Evolutionary conservation across 1,140 invertebrate species (phyloP), one percentile per base, ranked within the genome.

Genomic region (Eueides isabella): DNA sequence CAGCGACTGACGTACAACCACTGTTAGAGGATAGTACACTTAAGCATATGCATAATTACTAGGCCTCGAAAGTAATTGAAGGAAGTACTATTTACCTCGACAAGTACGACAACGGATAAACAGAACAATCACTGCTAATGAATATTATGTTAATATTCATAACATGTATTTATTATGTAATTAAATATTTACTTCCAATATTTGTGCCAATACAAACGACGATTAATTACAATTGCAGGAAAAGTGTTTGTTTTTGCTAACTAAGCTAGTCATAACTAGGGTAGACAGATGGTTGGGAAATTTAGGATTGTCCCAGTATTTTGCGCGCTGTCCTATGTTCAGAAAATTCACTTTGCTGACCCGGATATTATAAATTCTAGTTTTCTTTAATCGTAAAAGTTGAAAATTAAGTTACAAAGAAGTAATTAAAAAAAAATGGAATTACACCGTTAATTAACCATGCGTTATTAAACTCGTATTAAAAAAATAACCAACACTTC

Each of bases 1-100:
- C 28, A 30, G 28, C 9, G 26, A 16, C n/a, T 55, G 66, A 55
- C 44, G 48, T 69, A 61, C 16, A 23, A 16, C n/a, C 48, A 61
- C 31, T 61, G 33, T 68, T 33, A 26, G 48, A 69, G 48, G 67
- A 69, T 69, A 69, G 61, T 61, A 61, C 16, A 69, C 67, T 61
- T 61, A 35, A 26, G 7, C 48, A 23, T 61, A 69, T 29, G 30
- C 48, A 69, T 61, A 28, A 26, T 5, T 61, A 61, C 31, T 61
- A 61, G 30, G n/a, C 19, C 19, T 69, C 30, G 30, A 63, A 16
- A 61, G 48, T 31, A 19, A 29, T 55, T 67, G 29, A 61, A 68
- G 67, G 67, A 68, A 68, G 33, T n/a, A 23, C 4, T 61, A 19
- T 26, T 61, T 28, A 61, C 67, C 28, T 61, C 30, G 30, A 61